Percentiles rank a stretch among this genome's conserved stretches.
phyloP scores from a whole-genome alignment of 2,888 invertebrate genomes.

The Phalangium opilio region DNA sequence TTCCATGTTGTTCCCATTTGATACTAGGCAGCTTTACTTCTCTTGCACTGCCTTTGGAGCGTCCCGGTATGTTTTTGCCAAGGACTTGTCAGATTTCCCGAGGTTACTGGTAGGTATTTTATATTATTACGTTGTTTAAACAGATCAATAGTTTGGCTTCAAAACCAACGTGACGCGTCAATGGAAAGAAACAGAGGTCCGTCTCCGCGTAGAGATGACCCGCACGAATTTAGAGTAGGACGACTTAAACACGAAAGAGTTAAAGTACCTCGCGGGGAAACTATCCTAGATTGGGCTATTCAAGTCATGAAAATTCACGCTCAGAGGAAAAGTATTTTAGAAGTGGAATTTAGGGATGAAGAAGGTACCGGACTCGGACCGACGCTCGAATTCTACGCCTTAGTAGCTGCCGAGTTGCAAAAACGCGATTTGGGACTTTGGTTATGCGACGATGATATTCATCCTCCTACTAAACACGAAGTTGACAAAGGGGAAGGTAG shows the following conservation, averaged over 20 bases:
- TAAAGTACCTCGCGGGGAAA: constrained; percentile 72
- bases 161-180: constrained; percentile 85
- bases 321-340: constrained; percentile 70
- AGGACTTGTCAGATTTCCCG: too few species aligned
- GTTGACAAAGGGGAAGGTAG: constrained; percentile 27
- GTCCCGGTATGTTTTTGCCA: constrained; percentile 45
- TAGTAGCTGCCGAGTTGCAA: constrained; percentile 91
- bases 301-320: constrained; percentile 70
- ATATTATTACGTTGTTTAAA: too few species aligned
- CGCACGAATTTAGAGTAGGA: constrained; percentile 85
- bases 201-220: constrained; percentile 61
- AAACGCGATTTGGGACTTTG: constrained; percentile 79
- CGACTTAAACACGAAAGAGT: constrained; percentile 93
- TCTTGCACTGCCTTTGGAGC: constrained; percentile 97
- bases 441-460: constrained; percentile 67
- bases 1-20: constrained; percentile 93
- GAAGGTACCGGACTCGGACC: constrained; percentile 98
- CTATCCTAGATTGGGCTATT: constrained; percentile 81
- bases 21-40: constrained; percentile 88
- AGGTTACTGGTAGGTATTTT: too few species aligned
- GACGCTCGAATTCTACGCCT: constrained; percentile 93
- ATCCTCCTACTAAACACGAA: constrained; percentile 25
- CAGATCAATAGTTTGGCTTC: constrained; percentile 89
- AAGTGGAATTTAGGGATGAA: constrained; percentile 80
- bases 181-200: constrained; percentile 58